These are phyloP conservation scores for Hydractinia echinata DNA, from an alignment of 30 jellyfish, hydroid and myxozoan genomes.

Conservation along the genomic window DNA sequence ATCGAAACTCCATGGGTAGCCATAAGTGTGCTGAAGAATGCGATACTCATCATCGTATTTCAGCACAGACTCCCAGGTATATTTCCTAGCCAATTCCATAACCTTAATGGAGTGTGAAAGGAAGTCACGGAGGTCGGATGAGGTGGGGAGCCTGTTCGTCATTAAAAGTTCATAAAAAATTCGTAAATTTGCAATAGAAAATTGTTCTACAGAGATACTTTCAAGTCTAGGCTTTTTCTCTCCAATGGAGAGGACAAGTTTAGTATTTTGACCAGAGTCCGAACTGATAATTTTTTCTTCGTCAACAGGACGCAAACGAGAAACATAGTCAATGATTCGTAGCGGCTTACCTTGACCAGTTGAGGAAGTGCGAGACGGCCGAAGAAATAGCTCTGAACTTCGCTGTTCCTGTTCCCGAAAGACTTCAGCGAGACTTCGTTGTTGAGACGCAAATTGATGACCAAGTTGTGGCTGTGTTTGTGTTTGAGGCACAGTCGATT, in stretches of 20 bases:
- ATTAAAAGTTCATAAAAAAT: constrained; percentile 1
- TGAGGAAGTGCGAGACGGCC: not conserved
- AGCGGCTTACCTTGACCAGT: constrained; percentile 6
- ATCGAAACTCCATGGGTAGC: too few relatives aligned
- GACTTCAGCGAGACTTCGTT: too few relatives aligned
- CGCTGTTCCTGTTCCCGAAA: too few relatives aligned
- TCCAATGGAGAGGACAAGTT: not conserved
- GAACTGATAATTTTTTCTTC: not conserved
- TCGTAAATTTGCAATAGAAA: not conserved
- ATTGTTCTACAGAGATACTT: not conserved
- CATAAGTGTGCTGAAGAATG: too few relatives aligned
- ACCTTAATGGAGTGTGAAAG: not conserved
- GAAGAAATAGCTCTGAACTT: not conserved
- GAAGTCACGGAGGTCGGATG: not conserved
- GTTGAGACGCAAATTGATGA: too few relatives aligned
- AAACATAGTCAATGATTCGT: not conserved
- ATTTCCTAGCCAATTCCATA: constrained; percentile 1
- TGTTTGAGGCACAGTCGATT: too few relatives aligned
- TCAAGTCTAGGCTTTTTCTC: not conserved
- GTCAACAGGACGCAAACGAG: not conserved
- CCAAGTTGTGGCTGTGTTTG: too few relatives aligned
- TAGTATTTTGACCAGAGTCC: not conserved
- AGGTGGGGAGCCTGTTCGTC: not conserved
- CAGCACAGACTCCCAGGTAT: constrained; percentile 8
- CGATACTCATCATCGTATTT: too few relatives aligned